These are phyloP conservation scores for Pteromalus puparum DNA, from an alignment of 1,140 invertebrate genomes.

Conservation along the genomic window DNA sequence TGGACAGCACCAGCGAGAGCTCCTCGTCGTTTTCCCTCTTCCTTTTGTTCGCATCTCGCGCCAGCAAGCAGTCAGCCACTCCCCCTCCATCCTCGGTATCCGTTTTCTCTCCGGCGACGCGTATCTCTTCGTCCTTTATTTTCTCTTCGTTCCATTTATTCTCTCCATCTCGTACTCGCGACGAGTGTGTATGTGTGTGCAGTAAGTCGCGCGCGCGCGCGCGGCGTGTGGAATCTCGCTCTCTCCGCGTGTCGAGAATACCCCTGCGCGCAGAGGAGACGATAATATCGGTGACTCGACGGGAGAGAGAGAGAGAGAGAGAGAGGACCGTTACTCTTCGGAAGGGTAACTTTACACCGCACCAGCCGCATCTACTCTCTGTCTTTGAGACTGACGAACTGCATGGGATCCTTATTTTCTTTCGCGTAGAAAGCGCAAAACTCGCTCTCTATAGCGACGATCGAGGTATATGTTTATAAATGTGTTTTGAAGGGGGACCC, in stretches of 20 bases:
- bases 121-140: not conserved
- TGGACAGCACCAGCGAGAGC: not conserved
- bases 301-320: not conserved
- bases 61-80: not conserved
- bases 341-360: constrained; percentile 43
- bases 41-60: not conserved
- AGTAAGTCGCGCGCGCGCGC: too few relatives aligned
- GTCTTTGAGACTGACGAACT: constrained; percentile 8
- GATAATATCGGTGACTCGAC: constrained; percentile 57
- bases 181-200: not conserved
- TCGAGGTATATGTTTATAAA: not conserved
- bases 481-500: not conserved
- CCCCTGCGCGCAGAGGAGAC: constrained; percentile 43
- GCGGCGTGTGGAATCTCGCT: too few relatives aligned
- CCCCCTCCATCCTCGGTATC: not conserved
- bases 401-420: constrained; percentile 24
- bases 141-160: constrained; percentile 11
- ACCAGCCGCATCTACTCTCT: not conserved
- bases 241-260: too few relatives aligned
- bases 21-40: not conserved
- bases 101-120: not conserved
- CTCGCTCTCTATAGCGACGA: not conserved
- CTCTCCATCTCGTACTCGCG: not conserved
- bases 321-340: constrained; percentile 23
- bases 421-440: not conserved